Evolutionary conservation across 30 jellyfish, hydroid and myxozoan genomes (phyloP).

Genomic region (Rhopilema esculentum): DNA sequence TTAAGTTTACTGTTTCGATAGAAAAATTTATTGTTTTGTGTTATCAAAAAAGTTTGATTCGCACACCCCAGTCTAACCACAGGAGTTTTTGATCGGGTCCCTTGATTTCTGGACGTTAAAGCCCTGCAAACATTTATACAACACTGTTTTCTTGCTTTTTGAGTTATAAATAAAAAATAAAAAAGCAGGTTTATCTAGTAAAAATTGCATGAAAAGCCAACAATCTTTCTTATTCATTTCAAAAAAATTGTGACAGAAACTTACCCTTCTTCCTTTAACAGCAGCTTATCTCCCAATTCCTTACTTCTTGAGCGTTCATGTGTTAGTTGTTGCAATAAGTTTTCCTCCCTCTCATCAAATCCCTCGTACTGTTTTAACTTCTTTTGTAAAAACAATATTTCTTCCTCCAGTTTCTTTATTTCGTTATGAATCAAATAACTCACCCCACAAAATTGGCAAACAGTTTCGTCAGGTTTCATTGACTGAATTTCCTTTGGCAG

Average conservation of each 20-base stretch:
- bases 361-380: constrained; percentile 57
- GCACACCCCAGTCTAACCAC: too few relatives aligned
- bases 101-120: too few relatives aligned
- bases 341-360: constrained; percentile 37
- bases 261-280: constrained; percentile 5
- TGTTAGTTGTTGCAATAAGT: background rate
- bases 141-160: too few relatives aligned
- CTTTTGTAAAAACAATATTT: constrained; percentile 40
- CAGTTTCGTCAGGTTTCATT: constrained; percentile 85
- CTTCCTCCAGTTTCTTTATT: constrained; percentile 78
- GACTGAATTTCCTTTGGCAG: constrained; percentile 84
- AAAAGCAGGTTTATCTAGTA: too few relatives aligned
- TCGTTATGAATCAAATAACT: constrained; percentile 93
- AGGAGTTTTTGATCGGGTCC: too few relatives aligned
- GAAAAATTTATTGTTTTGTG: too few relatives aligned
- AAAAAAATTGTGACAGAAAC: background rate
- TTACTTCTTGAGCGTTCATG: background rate
- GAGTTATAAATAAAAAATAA: too few relatives aligned
- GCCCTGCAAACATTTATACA: too few relatives aligned
- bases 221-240: too few relatives aligned
- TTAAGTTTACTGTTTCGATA: too few relatives aligned
- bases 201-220: background rate
- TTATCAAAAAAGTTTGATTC: too few relatives aligned
- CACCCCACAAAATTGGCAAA: constrained; percentile 94
- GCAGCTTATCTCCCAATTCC: background rate